Base-by-base conservation (phyloP, 1,140 invertebrate species). In the Drosophila tani region DNA sequence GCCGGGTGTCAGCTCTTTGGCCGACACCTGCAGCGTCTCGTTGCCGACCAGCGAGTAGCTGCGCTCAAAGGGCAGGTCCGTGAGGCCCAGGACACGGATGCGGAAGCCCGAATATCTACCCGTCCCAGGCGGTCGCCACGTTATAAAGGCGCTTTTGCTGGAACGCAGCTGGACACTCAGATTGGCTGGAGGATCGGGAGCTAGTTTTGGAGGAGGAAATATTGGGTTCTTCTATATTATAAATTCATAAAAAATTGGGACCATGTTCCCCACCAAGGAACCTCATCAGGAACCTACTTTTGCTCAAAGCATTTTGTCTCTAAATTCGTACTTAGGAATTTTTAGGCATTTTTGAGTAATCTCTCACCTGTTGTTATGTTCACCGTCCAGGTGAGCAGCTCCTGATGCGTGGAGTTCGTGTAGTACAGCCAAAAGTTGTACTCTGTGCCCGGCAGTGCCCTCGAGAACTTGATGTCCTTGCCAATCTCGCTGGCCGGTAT, bases 371-470 rank as follows among this genome's bases (percentile, higher is more conserved):
- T 98, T 1, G 96, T 97, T 80, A 98, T 97, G 46, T 96, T 97
- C 35, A 96, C 97, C 19, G 97, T 97, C 97, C 97, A 98, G 19
- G 97, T 97, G 47, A 97, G 95, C 92, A 96, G 96, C 91, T 98
- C 97, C 27, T 95, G 95, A 56, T 96, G 95, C 3, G 96, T 97
- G 24, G 95, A 95, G 91, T 98, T 98, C 45, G 96, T 97, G 91
- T 97, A 98, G 88, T 97, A 98, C 9, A 98, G 93, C 94, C 96
- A 96, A 92, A 98, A 98, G 82, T 97, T 96, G 92, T 98, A 98
- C 86, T 97, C 97, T 43, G 97, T 98, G 29, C 97, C 97, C 1
- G 97, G 97, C 45, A 97, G 93, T 0, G 96, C 97, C 79, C 96
- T 94, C 3, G 94, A 95, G 92, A 98, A 97, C 92, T 97, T 96